Conservation (phyloP, 2,113 vertebrate species). For the Paramormyrops kingsleyae region DNA sequence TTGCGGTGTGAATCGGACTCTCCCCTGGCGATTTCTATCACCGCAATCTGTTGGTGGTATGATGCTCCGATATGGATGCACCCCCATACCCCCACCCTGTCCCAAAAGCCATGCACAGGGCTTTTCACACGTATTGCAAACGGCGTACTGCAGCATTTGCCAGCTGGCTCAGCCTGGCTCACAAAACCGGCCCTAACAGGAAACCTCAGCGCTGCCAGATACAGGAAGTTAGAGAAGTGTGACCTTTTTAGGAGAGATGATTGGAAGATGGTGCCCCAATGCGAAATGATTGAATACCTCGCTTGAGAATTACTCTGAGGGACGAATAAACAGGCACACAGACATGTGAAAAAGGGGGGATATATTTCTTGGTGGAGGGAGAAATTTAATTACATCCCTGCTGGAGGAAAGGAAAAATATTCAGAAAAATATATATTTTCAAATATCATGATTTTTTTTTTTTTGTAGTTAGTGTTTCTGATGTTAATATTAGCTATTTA, state of each 20-base stretch:
- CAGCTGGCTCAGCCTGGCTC: neutral
- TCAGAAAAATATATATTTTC: neutral
- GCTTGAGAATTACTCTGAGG: neutral
- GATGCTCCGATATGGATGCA: no score
- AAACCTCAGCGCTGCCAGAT: constrained; percentile 11
- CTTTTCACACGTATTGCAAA: neutral
- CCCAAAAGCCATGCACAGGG: neutral
- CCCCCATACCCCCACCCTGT: neutral
- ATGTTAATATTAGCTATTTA: neutral
- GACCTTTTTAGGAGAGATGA: neutral
- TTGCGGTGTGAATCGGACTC: neutral
- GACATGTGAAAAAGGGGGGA: neutral
- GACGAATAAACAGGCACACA: neutral
- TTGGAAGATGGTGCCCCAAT: neutral
- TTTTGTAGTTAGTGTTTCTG: neutral
- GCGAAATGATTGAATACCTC: neutral
- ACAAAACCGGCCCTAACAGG: constrained; percentile 3
- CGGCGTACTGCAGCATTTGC: neutral
- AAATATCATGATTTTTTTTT: neutral
- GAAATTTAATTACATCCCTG: neutral
- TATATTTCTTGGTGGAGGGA: neutral
- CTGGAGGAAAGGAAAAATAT: neutral
- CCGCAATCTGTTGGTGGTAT: neutral
- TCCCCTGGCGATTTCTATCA: neutral
- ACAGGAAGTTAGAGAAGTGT: constrained; percentile 17